Percentiles rank a stretch among this genome's conserved stretches.
Conservation (phyloP, 2,113 vertebrate species). For the Dicrurus megarhynchus region DNA sequence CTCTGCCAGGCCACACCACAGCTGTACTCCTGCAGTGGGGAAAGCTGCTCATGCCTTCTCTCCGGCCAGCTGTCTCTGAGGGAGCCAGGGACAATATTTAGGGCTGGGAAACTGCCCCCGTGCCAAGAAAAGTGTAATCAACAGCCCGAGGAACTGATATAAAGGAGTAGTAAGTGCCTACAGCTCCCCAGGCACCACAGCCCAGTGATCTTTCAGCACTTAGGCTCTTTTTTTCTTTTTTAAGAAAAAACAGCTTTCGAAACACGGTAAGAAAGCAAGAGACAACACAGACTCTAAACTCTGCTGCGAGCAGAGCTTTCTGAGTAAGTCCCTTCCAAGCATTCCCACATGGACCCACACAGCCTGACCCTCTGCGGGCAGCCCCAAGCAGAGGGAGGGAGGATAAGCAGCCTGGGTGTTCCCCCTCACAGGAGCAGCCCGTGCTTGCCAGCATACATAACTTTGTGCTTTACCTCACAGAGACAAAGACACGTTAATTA, state of each 20-base stretch:
- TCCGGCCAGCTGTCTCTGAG: not conserved
- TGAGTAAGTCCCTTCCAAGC: not conserved
- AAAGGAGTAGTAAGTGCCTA: not conserved
- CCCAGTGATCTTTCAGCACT: not conserved
- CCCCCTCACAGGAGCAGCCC: not conserved
- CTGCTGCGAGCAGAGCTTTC: not conserved
- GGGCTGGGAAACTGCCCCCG: not conserved
- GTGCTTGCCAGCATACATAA: not conserved
- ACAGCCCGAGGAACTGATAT: not conserved
- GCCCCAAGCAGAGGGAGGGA: not conserved
- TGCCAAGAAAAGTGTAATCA: not conserved
- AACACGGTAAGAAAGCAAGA: not conserved
- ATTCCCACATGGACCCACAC: fast-evolving
- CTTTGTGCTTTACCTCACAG: not conserved
- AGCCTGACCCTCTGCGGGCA: not conserved
- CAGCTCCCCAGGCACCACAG: not conserved
- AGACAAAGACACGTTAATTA: conserved; percentile 18
- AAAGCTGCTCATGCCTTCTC: not conserved
- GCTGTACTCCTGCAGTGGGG: not conserved
- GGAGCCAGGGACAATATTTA: not conserved
- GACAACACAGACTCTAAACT: not conserved
- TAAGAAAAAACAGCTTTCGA: not conserved
- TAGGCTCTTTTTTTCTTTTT: no score
- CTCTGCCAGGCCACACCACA: not conserved
- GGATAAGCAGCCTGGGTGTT: conserved; percentile 22